These are phyloP conservation scores for Cordylochernes scorpioides DNA, from an alignment of 2,888 invertebrate genomes.

Conservation along the genomic window DNA sequence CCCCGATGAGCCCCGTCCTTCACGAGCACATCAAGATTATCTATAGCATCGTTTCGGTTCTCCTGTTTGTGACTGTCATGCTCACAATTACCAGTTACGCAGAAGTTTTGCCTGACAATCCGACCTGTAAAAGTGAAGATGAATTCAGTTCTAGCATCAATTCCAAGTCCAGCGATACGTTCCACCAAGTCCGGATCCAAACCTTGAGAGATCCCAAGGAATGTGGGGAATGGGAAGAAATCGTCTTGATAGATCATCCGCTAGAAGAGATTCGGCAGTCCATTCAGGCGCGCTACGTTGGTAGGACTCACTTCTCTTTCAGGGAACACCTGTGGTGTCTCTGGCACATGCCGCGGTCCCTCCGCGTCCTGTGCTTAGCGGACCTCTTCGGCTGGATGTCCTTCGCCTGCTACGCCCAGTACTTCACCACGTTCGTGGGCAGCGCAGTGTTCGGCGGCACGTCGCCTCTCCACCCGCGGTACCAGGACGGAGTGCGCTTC, in stretches of 20 bases:
- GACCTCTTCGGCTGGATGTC: slow-evolving; percentile 97
- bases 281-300: background rate
- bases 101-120: too few relatives aligned
- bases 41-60: slow-evolving; percentile 62
- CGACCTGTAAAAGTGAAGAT: slow-evolving; percentile 33
- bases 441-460: slow-evolving; percentile 65
- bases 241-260: too few relatives aligned
- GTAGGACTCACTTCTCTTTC: too few relatives aligned
- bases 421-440: slow-evolving; percentile 86
- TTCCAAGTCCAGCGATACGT: too few relatives aligned
- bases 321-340: slow-evolving; percentile 63
- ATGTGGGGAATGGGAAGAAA: background rate
- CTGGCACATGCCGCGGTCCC: slow-evolving; percentile 60
- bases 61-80: slow-evolving; percentile 55
- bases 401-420: slow-evolving; percentile 78
- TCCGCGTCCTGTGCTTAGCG: slow-evolving; percentile 61
- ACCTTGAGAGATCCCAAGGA: too few relatives aligned
- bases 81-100: slow-evolving; percentile 64
- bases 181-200: too few relatives aligned
- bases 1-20: slow-evolving; percentile 44
- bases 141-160: too few relatives aligned
- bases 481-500: slow-evolving; percentile 72
- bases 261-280: too few relatives aligned
- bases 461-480: slow-evolving; percentile 25
- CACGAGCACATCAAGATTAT: slow-evolving; percentile 77